Evolutionary conservation across 2,888 invertebrate species (phyloP).

Genomic region (Limenitis camilla): DNA sequence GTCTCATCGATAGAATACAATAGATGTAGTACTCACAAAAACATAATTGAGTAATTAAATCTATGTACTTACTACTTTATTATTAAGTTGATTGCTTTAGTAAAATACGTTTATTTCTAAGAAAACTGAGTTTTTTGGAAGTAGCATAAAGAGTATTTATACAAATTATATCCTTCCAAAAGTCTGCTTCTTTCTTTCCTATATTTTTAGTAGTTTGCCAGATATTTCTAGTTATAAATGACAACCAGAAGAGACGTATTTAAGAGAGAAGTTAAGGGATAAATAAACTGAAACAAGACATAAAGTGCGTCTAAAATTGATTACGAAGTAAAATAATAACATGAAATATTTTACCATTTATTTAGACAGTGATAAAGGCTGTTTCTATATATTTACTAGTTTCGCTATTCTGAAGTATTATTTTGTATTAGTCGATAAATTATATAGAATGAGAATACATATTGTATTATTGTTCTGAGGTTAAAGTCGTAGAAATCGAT

Average conservation of each 20-base stretch:
- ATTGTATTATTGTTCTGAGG: neutral
- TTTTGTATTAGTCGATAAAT: neutral
- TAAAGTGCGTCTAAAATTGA: too few species aligned
- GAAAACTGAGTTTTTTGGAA: neutral
- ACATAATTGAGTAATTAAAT: conserved; percentile 49
- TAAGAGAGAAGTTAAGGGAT: too few species aligned
- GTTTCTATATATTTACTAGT: neutral
- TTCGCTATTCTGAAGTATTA: neutral
- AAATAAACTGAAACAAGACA: too few species aligned
- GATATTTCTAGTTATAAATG: too few species aligned
- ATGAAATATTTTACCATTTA: too few species aligned
- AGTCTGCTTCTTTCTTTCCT: too few species aligned
- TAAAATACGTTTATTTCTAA: conserved; percentile 1
- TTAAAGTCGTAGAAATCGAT: conserved; percentile 20
- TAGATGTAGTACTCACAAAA: conserved; percentile 34
- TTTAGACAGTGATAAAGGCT: too few species aligned
- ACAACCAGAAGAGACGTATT: too few species aligned
- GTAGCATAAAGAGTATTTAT: neutral
- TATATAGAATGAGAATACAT: neutral
- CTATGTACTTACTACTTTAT: conserved; percentile 43
- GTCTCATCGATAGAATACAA: conserved; percentile 8
- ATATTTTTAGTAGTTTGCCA: too few species aligned
- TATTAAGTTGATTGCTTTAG: conserved; percentile 38
- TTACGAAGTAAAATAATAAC: too few species aligned
- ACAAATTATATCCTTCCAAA: too few species aligned